Conservation (phyloP, 2,888 invertebrate genomes). For the Arge pagana region DNA sequence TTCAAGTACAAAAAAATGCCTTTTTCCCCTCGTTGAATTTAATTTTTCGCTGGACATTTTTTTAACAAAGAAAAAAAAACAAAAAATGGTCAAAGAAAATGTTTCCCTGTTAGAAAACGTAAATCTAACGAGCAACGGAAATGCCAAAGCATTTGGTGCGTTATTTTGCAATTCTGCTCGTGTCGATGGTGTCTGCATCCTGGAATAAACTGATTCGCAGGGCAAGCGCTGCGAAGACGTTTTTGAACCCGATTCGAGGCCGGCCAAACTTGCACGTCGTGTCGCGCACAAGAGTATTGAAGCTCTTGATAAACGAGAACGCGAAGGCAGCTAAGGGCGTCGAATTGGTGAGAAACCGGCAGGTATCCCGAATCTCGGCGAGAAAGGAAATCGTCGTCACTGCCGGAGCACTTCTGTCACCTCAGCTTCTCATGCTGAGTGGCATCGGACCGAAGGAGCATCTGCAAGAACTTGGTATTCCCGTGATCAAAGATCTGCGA, state of each 20-base stretch:
- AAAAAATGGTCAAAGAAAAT: too few species aligned
- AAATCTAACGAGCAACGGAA: too few species aligned
- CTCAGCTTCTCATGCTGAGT: constrained; percentile 88
- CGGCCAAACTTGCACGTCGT: constrained; percentile 72
- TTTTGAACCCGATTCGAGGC: constrained; percentile 61
- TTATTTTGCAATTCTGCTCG: too few species aligned
- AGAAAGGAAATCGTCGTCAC: constrained; percentile 82
- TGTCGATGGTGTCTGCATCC: too few species aligned
- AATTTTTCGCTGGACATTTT: too few species aligned
- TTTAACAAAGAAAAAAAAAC: too few species aligned
- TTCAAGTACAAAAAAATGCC: too few species aligned
- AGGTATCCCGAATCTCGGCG: constrained; percentile 61
- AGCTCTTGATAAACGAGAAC: constrained; percentile 67
- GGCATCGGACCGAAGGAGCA: constrained; percentile 67
- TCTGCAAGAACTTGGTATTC: constrained; percentile 62
- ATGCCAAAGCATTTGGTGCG: too few species aligned
- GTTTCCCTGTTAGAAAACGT: too few species aligned
- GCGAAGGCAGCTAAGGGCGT: constrained; percentile 72
- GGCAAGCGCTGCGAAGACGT: constrained; percentile 64
- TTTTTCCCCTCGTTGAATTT: too few species aligned
- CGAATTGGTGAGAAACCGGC: constrained; percentile 64
- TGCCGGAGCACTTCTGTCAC: constrained; percentile 86
- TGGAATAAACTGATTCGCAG: too few species aligned
- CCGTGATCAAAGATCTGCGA: constrained; percentile 63
- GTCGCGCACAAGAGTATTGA: constrained; percentile 65